phyloP scores from a whole-genome alignment of 64 coral and sea anemone species.

The Montipora sp. region DNA sequence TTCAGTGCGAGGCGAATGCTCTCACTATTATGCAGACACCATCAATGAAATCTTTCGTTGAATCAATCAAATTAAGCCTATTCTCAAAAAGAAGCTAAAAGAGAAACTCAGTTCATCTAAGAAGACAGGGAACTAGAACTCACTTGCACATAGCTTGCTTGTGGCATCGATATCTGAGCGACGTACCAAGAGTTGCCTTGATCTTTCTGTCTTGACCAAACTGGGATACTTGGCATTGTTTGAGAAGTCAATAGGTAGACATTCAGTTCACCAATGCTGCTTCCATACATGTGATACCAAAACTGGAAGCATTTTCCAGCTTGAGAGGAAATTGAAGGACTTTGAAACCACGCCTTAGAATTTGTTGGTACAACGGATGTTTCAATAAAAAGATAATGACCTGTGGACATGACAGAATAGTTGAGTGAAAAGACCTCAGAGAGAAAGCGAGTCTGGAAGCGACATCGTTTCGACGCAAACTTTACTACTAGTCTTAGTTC shows the following conservation, averaged over 20 bases:
- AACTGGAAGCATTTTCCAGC: constrained; percentile 93
- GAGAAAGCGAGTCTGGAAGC: too few species aligned
- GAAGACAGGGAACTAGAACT: neutral
- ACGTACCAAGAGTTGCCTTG: constrained; percentile 93
- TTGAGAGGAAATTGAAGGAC: constrained; percentile 50
- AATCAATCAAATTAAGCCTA: too few species aligned
- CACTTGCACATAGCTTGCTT: neutral
- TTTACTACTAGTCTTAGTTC: too few species aligned
- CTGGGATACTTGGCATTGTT: constrained; percentile 40
- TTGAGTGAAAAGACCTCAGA: neutral
- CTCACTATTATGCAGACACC: too few species aligned
- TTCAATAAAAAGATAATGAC: constrained; percentile 93
- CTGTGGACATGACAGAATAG: constrained; percentile 10
- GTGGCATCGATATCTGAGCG: constrained; percentile 78
- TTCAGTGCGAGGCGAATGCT: too few species aligned
- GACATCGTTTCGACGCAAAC: too few species aligned
- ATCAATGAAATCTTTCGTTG: too few species aligned
- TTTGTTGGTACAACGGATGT: constrained; percentile 19
- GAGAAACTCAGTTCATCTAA: neutral
- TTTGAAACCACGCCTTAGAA: constrained; percentile 74
- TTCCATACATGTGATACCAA: constrained; percentile 99
- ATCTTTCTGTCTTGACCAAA: constrained; percentile 72
- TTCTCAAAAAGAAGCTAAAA: too few species aligned
- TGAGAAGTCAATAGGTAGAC: constrained; percentile 79
- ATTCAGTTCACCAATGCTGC: constrained; percentile 82